A percentile compares a stretch with the other conserved stretches of the same genome.
Evolutionary conservation across 2,888 invertebrate genomes (phyloP).

Genomic region (Drosophila nr. fundita): DNA sequence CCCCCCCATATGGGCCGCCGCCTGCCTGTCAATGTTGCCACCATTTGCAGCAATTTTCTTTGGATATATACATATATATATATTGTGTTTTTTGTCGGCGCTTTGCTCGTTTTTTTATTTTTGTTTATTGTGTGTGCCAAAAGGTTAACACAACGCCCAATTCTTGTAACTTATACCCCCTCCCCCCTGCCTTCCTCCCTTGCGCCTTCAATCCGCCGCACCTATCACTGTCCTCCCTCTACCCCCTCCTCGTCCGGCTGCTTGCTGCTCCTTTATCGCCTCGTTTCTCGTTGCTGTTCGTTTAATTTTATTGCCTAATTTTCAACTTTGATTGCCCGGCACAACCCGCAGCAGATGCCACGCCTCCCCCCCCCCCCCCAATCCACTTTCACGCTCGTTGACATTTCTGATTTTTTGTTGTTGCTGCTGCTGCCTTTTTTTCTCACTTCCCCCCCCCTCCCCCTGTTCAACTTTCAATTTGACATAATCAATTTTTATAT

Average conservation of each 20-base stretch:
- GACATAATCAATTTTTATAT: constrained; percentile 76
- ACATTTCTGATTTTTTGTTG: constrained; percentile 61
- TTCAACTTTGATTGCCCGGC: constrained; percentile 77
- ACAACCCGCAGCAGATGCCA: constrained; percentile 36
- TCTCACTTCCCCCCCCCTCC: constrained; percentile 3
- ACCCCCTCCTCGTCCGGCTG: neutral
- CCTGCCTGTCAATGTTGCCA: constrained; percentile 56
- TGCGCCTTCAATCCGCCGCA: neutral
- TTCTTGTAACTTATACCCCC: neutral
- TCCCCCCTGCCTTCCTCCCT: neutral
- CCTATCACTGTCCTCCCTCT: neutral
- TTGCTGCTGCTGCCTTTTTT: constrained; percentile 19
- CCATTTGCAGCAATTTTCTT: constrained; percentile 61
- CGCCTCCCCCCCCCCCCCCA: neutral
- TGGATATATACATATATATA: neutral
- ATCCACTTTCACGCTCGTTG: constrained; percentile 72
- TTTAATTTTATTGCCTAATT: constrained; percentile 80
- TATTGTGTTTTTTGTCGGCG: neutral
- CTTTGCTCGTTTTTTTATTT: constrained; percentile 17
- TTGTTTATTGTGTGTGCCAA: constrained; percentile 48
- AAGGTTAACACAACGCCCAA: constrained; percentile 59
- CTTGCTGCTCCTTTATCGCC: constrained; percentile 24
- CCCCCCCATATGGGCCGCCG: constrained; percentile 39
- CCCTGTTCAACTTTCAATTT: constrained; percentile 62
- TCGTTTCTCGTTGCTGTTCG: constrained; percentile 70